Evolutionary conservation across 2,888 invertebrate genomes (phyloP), one percentile per base, ranked within the genome.

Genomic region (Ommatoiulus sabulosus): DNA sequence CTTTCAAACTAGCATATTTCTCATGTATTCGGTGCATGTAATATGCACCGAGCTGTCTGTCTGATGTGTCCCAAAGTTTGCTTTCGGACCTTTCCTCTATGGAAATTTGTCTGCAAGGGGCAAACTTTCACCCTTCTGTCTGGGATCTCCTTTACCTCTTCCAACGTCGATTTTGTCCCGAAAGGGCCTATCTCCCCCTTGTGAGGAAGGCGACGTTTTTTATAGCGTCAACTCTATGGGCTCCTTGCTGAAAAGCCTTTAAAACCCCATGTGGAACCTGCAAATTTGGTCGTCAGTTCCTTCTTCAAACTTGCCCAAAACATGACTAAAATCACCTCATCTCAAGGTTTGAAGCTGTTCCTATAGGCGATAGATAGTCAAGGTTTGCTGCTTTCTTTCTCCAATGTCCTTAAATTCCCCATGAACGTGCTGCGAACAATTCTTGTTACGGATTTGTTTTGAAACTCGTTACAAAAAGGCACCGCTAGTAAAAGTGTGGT

Each of bases 111-210:
- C 63, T 63, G 63, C 63, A 24, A 72, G 72, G 72, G 72, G 15
- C 52, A n/a, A 24, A 24, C 72, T 72, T 72, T 72, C 24, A 72
- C 72, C 72, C 72, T 72, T 72, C 72, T 72, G 72, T 72, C 72
- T 72, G 72, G 72, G n/a, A 72, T 72, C 72, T 72, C 72, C 35
- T n/a, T 72, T 72, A 72, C 72, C 72, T 72, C 72, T 72, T 72
- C 24, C 24, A 24, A 72, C 24, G 72, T 72, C 72, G 24, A 72
- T 72, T 72, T 24, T 24, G 72, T 72, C 72, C 72, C 72, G n/a
- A 72, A 72, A 72, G 72, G 72, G 72, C 72, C 72, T 72, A 24
- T 72, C 72, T 72, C 72, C 72, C 72, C 72, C 72, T 72, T 72
- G 12, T 24, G 5, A 20, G 20, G n/a, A 72, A 24, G 24, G 72